These are phyloP conservation scores for Odontamblyopus lacepedii DNA, from an alignment of 2,797 vertebrate species.

Conservation along the genomic window DNA sequence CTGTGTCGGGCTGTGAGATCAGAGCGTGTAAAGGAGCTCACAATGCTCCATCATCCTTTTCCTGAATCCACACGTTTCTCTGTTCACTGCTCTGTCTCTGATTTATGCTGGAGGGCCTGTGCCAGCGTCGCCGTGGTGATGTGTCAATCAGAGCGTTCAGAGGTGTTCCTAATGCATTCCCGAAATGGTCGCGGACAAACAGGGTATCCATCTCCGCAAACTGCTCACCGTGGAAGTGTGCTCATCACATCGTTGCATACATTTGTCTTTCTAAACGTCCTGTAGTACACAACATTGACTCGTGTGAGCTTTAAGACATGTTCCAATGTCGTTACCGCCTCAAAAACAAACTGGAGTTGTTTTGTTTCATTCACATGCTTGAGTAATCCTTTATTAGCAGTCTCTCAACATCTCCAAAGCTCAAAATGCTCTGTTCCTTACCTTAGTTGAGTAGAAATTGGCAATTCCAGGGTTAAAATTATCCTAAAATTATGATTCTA, in stretches of 20 bases:
- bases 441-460: no score
- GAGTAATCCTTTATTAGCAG: no score
- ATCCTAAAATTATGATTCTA: no score
- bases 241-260: slow-evolving; percentile 33
- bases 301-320: no score
- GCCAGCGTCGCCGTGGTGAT: slow-evolving; percentile 6
- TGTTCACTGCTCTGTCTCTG: not conserved
- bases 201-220: slow-evolving; percentile 49
- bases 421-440: no score
- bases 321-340: no score
- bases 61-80: slow-evolving; percentile 3
- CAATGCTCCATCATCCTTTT: slow-evolving; percentile 4
- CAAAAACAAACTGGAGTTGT: no score
- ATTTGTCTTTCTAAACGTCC: no score
- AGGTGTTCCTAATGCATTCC: slow-evolving; percentile 36
- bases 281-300: no score
- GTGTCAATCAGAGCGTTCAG: slow-evolving; percentile 9
- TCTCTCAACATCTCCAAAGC: no score
- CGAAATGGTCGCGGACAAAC: slow-evolving; percentile 48
- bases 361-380: no score
- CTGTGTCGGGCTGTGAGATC: slow-evolving; percentile 3
- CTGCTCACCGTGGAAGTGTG: slow-evolving; percentile 23
- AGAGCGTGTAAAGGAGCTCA: slow-evolving; percentile 20
- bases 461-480: no score
- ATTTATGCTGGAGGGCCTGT: slow-evolving; percentile 10